phyloP scores from a whole-genome alignment of 2,797 vertebrate genomes.

The Argentina silus region DNA sequence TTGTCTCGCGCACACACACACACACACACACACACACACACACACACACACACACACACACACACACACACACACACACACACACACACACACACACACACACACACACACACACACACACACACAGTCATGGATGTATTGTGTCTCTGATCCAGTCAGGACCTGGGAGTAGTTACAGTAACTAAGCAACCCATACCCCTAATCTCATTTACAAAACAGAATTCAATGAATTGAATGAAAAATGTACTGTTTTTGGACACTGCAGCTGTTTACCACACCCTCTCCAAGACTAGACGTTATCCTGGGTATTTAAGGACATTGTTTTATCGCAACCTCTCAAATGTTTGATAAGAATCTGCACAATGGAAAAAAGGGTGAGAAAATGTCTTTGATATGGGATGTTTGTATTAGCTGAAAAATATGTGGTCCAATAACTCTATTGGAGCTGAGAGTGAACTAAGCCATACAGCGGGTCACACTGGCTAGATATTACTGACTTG shows the following conservation, averaged over 20 bases:
- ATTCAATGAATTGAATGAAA: not conserved
- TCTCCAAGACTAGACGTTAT: not conserved
- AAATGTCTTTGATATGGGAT: not conserved
- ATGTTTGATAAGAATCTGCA: constrained; percentile 4
- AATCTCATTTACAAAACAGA: not conserved
- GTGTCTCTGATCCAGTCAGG: too few relatives aligned
- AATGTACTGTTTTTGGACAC: not conserved
- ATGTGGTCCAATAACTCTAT: not conserved
- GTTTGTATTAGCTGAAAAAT: not conserved
- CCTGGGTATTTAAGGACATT: not conserved
- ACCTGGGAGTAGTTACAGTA: too few relatives aligned
- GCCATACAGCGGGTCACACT: too few relatives aligned
- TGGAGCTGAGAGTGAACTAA: not conserved
- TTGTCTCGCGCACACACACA: too few relatives aligned
- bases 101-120: constrained; percentile 4
- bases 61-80: constrained; percentile 12
- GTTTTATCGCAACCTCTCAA: not conserved
- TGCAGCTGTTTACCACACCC: not conserved
- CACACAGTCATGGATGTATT: too few relatives aligned
- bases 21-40: not conserved
- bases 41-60: not conserved
- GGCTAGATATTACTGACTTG: too few relatives aligned
- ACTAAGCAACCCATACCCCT: too few relatives aligned
- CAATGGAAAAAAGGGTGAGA: constrained; percentile 1
- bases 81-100: constrained; percentile 11